phyloP scores from a whole-genome alignment of 2,888 invertebrate genomes.

The Lasioglossum zephyrum region DNA sequence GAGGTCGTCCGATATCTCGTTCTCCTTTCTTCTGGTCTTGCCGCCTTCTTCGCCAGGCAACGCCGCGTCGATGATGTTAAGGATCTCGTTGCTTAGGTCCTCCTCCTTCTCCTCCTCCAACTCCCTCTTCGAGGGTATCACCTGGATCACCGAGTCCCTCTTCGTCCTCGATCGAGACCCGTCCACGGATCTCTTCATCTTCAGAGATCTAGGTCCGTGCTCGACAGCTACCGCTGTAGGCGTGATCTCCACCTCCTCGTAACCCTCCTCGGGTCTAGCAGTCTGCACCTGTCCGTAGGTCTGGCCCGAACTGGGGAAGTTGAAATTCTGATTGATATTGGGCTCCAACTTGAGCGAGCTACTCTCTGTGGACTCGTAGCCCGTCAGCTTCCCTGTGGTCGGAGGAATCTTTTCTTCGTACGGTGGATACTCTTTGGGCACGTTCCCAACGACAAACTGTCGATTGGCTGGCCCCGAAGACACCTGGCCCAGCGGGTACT shows the following conservation, averaged over 20 bases:
- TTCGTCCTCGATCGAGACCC: slow-evolving; percentile 32
- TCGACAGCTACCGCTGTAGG: slow-evolving; percentile 83
- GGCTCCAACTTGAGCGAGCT: slow-evolving; percentile 62
- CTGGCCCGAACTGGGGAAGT: slow-evolving; percentile 63
- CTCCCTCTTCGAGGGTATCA: slow-evolving; percentile 80
- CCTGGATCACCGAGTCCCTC: slow-evolving; percentile 77
- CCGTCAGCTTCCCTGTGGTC: slow-evolving; percentile 51
- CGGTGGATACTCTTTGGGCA: slow-evolving; percentile 86
- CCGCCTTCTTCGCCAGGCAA: slow-evolving; percentile 67
- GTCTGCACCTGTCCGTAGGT: slow-evolving; percentile 59
- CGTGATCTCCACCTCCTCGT: slow-evolving; percentile 79
- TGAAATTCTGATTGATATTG: slow-evolving; percentile 59
- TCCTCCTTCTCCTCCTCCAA: slow-evolving; percentile 77
- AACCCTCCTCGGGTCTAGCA: slow-evolving; percentile 62
- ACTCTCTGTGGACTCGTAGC: slow-evolving; percentile 60
- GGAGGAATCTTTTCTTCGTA: slow-evolving; percentile 57
- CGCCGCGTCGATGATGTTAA: slow-evolving; percentile 81
- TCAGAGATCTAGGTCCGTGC: slow-evolving; percentile 83
- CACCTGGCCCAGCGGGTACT: slow-evolving; percentile 41
- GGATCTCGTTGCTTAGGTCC: slow-evolving; percentile 81
- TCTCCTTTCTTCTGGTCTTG: slow-evolving; percentile 42
- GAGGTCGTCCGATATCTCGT: slow-evolving; percentile 47
- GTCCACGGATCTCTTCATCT: slow-evolving; percentile 61
- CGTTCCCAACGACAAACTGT: slow-evolving; percentile 89
- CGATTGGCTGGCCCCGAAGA: slow-evolving; percentile 69